These are phyloP conservation scores for Gallinago nigripennis DNA, from an alignment of 2,797 vertebrate species.

Conservation along the genomic window DNA sequence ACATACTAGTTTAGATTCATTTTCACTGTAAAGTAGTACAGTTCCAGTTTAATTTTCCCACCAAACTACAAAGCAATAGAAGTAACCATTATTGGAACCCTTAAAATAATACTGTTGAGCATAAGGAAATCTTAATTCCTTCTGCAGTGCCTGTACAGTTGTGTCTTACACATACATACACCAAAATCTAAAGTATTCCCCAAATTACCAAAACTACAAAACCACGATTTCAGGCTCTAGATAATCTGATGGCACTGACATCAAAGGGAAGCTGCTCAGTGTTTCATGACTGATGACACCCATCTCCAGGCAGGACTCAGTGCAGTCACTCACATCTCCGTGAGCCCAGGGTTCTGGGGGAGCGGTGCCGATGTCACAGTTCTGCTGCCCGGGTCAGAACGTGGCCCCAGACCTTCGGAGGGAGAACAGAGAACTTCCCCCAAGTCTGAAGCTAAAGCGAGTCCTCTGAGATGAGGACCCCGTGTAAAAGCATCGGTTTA, in stretches of 20 bases:
- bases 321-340: neutral
- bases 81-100: neutral
- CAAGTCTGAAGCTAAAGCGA: accelerated
- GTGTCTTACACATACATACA: neutral
- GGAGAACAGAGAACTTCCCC: neutral
- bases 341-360: neutral
- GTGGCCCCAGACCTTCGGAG: neutral
- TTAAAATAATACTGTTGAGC: neutral
- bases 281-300: accelerated
- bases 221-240: neutral
- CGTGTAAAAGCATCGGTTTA: accelerated
- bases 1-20: neutral
- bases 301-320: neutral
- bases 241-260: neutral
- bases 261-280: neutral
- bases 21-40: neutral
- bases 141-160: neutral
- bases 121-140: neutral
- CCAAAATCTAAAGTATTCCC: neutral
- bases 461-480: neutral
- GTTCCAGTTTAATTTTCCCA: neutral
- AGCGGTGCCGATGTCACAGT: slow-evolving; percentile 59
- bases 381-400: accelerated
- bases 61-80: neutral
- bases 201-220: neutral